Evolutionary conservation across 1,140 invertebrate species (phyloP).

Genomic region (Steinernema khuongi): DNA sequence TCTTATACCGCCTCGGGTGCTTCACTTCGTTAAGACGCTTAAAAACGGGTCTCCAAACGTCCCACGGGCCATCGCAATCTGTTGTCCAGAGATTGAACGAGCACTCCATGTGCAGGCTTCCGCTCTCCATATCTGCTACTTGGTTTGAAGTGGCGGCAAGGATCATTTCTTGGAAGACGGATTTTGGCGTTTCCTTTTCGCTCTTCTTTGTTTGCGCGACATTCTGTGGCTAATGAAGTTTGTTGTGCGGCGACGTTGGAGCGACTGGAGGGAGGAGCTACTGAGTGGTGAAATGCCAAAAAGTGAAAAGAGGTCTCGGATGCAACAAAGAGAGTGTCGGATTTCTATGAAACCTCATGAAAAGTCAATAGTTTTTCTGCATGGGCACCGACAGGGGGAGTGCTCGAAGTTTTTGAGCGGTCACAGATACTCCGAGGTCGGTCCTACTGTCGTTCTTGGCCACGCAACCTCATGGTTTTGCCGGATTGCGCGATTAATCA

Average conservation of each 20-base stretch:
- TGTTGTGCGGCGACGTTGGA: background rate
- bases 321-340: no score
- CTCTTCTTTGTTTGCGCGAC: background rate
- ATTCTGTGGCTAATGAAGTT: constrained; percentile 5
- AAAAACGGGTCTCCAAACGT: no score
- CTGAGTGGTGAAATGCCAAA: no score
- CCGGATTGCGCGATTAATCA: background rate
- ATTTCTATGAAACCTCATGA: constrained; percentile 7
- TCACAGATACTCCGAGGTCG: no score
- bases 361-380: constrained; percentile 6
- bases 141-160: background rate
- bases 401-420: no score
- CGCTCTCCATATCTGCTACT: background rate
- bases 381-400: no score
- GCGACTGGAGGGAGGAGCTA: background rate
- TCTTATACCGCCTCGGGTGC: no score
- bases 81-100: no score
- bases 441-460: background rate
- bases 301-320: no score
- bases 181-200: background rate
- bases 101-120: no score
- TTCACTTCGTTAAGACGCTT: no score
- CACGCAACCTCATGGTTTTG: background rate
- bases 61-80: no score
- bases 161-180: background rate